Conservation (phyloP, 2,888 invertebrate species). For the Pomacea canaliculata region DNA sequence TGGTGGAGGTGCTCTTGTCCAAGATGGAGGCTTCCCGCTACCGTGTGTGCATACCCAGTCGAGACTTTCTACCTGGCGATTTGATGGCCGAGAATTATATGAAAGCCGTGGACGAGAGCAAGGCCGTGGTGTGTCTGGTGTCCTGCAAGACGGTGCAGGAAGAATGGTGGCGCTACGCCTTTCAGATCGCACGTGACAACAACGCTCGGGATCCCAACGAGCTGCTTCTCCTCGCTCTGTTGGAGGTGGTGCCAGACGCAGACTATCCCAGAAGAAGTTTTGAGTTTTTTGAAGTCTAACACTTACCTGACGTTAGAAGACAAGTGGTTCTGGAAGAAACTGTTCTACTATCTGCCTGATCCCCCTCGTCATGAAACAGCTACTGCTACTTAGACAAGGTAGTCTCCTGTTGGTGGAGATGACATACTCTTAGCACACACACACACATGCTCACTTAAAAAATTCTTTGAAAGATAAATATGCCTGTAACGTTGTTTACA, state of each 20-base stretch:
- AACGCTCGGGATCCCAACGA: slow-evolving; percentile 11
- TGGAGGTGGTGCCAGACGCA: slow-evolving; percentile 2
- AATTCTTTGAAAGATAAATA: not conserved
- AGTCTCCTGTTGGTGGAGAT: too few species aligned
- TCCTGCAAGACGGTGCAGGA: not conserved
- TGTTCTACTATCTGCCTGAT: slow-evolving; percentile 21
- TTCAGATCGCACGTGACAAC: slow-evolving; percentile 21
- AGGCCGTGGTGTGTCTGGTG: slow-evolving; percentile 20
- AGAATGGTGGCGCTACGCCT: slow-evolving; percentile 25
- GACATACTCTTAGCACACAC: not conserved
- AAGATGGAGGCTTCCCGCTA: not conserved
- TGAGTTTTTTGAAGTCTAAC: slow-evolving; percentile 16
- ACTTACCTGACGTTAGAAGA: slow-evolving; percentile 15
- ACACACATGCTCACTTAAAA: not conserved
- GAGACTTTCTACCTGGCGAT: slow-evolving; percentile 11
- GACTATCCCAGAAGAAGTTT: slow-evolving; percentile 8
- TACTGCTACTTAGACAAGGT: too few species aligned
- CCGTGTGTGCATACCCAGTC: slow-evolving; percentile 13
- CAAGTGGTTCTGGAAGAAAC: slow-evolving; percentile 24
- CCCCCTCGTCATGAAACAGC: not conserved
- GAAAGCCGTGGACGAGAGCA: not conserved
- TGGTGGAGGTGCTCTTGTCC: slow-evolving; percentile 1
- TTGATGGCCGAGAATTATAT: slow-evolving; percentile 4
- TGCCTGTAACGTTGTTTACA: not conserved
- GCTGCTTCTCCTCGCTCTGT: slow-evolving; percentile 9